phyloP scores from a whole-genome alignment of 1,140 invertebrate genomes.

The Drosophila micromelanica region DNA sequence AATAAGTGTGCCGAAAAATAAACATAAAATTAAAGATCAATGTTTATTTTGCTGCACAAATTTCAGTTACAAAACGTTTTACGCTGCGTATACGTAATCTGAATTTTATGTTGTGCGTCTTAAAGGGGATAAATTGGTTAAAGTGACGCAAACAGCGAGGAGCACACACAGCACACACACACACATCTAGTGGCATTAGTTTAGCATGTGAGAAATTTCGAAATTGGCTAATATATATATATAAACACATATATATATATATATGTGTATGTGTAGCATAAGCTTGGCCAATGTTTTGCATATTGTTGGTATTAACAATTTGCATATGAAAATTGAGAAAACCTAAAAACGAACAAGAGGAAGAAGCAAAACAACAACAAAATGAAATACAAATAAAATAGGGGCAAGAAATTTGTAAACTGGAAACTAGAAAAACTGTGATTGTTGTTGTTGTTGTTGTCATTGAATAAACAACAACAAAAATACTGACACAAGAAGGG shows the following conservation, averaged over 20 bases:
- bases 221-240: background rate
- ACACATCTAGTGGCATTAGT: background rate
- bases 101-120: background rate
- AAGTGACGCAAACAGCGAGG: background rate
- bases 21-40: background rate
- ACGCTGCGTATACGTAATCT: constrained; percentile 28
- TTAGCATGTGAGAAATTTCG: background rate
- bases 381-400: background rate
- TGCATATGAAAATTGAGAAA: constrained; percentile 45
- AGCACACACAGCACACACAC: background rate
- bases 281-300: constrained; percentile 29
- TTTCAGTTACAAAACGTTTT: background rate
- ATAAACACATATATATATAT: background rate
- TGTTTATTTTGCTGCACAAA: background rate
- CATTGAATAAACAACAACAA: constrained; percentile 3
- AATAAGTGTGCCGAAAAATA: no score
- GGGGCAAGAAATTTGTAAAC: constrained; percentile 7
- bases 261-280: background rate
- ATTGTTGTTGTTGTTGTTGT: constrained; percentile 1
- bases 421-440: background rate
- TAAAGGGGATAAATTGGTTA: background rate
- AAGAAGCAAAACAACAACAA: constrained; percentile 1
- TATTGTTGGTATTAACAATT: constrained; percentile 44
- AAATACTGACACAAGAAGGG: no score
- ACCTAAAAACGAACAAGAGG: constrained; percentile 4